Percentiles rank a stretch among this genome's conserved stretches.
Evolutionary conservation across 2,888 invertebrate genomes (phyloP).

Genomic region (Stegophylla sp.): DNA sequence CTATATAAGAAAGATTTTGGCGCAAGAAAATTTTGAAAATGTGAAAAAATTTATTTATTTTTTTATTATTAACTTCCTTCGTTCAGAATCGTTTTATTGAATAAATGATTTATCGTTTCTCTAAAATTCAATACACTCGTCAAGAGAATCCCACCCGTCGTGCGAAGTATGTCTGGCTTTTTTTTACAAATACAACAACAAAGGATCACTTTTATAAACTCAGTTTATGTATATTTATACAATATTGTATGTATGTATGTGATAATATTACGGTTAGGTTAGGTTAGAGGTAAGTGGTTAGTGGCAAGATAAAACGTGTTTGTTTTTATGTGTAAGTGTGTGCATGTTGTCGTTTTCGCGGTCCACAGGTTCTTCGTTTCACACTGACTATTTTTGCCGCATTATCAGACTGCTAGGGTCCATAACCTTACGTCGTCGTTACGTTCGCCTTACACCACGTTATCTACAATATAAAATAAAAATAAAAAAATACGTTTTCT

Average conservation of each 20-base stretch:
- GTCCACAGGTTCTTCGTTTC: neutral
- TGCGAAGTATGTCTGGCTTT: too few species aligned
- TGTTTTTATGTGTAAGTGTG: neutral
- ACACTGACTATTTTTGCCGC: constrained; percentile 24
- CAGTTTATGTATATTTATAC: neutral
- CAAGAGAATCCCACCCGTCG: too few species aligned
- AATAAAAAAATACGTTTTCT: neutral
- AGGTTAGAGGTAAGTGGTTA: neutral
- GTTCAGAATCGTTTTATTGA: too few species aligned
- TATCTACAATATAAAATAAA: neutral
- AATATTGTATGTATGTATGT: neutral
- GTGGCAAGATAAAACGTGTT: constrained; percentile 4
- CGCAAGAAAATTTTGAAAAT: too few species aligned
- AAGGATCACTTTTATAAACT: neutral
- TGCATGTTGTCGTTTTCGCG: constrained; percentile 1
- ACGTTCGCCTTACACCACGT: neutral
- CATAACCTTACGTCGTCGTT: constrained; percentile 31
- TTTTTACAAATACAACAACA: too few species aligned
- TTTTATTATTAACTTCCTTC: too few species aligned
- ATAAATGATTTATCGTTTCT: too few species aligned
- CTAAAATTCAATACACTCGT: too few species aligned
- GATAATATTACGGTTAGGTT: neutral
- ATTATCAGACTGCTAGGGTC: constrained; percentile 31
- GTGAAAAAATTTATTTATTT: too few species aligned
- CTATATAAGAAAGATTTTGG: too few species aligned